phyloP scores from a whole-genome alignment of 1,140 invertebrate species.

The Phymastichus coffea region DNA sequence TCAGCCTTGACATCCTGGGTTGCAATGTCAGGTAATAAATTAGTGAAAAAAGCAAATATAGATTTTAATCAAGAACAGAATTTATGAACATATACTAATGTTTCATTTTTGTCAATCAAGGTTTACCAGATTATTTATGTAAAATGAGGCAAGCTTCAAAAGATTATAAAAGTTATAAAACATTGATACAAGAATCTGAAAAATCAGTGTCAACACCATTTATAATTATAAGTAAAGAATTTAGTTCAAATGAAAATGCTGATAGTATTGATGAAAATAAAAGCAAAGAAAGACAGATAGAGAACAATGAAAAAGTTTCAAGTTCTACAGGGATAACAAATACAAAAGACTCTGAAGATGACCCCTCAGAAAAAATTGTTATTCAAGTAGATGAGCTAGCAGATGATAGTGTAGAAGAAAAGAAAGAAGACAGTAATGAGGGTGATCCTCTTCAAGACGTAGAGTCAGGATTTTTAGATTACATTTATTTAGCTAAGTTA shows the following conservation, averaged over 20 bases:
- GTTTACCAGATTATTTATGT: constrained; percentile 56
- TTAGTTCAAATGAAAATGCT: neutral
- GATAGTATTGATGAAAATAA: neutral
- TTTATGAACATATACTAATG: constrained; percentile 4
- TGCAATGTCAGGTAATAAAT: constrained; percentile 51
- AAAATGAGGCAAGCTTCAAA: constrained; percentile 56
- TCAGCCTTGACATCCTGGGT: constrained; percentile 68
- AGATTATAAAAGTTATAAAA: constrained; percentile 48
- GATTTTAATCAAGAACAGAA: neutral
- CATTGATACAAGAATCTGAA: constrained; percentile 21
- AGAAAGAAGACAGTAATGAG: constrained; percentile 27
- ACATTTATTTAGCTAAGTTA: constrained; percentile 47
- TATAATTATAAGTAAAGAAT: neutral
- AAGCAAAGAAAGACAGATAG: neutral
- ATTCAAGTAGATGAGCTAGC: no score
- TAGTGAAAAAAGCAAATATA: neutral
- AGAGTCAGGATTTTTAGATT: constrained; percentile 43
- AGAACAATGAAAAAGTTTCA: neutral
- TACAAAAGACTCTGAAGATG: no score
- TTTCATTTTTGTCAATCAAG: constrained; percentile 39
- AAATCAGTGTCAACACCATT: constrained; percentile 21
- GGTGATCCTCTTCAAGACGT: constrained; percentile 32
- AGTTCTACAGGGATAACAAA: no score
- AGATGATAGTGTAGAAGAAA: constrained; percentile 12
- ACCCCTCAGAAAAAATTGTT: no score